Base-by-base conservation (phyloP, 1,140 invertebrate genomes). In the Zaprionus gabonicus region DNA sequence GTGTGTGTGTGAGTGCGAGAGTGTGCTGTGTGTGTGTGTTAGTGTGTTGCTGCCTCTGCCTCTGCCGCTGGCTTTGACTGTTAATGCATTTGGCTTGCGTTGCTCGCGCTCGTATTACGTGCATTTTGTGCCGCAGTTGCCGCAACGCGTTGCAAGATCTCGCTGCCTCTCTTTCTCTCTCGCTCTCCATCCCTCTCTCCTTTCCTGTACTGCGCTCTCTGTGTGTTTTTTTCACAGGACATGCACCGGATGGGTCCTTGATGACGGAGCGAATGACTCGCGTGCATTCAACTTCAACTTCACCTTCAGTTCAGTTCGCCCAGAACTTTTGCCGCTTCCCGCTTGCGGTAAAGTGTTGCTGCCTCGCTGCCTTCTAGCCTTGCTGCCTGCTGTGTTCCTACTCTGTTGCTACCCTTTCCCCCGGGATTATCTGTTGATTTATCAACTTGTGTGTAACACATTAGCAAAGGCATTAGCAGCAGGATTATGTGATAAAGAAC, bases 71-170 rank as follows among this genome's bases (percentile, higher is more conserved):
- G 57, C 78, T 78, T 51, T 78, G 69, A 68, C 80, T 87, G 83
- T 90, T 90, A 88, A 88, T 88, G 84, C 84, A 88, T 90, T 90
- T 84, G 81, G 85, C 78, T 90, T 84, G 85, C 78, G 74, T 90
- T 85, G 70, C 82, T 88, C 85, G 85, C 81, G 67, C 85, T 88
- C 85, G 85, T 77, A 90, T 88, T 88, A 88, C 85, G 81, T 90
- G 85, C 79, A 90, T 15, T 90, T 84, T 72, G 69, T 88, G 78
- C 84, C 78, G 76, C 71, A 79, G 62, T 64, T 73, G 46, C 72
- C 34, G 53, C 53, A 68, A 38, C 64, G 73, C 25, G 20, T 31
- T 23, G 31, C 56, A 66, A 79, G 68, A 79, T 76, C 74, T 76
- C 38, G 44, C 44, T 51, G 10, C 20, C 46, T 25, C 41, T 44